A percentile compares a stretch with the other conserved stretches of the same genome.
Evolutionary conservation across 2,113 vertebrate genomes (phyloP).

Genomic region (Campylomormyrus tamandua): DNA sequence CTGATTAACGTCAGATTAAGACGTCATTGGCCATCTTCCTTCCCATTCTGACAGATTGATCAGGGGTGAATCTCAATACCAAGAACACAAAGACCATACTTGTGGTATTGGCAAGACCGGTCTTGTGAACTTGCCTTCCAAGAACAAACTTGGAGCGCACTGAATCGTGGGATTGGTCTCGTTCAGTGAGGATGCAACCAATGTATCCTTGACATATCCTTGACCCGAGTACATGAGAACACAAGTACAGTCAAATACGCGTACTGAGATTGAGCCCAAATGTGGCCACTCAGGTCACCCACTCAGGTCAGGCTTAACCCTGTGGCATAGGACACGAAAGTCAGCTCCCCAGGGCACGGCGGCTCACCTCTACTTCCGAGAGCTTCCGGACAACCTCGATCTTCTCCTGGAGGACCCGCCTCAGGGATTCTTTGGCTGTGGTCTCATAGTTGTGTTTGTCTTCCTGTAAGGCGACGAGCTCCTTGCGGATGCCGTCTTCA

Average conservation of each 20-base stretch:
- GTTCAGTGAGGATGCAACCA: too few relatives aligned
- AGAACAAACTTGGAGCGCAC: too few relatives aligned
- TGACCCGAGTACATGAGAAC: too few relatives aligned
- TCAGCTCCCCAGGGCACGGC: background rate
- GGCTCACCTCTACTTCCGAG: slow-evolving; percentile 89
- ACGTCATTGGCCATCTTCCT: background rate
- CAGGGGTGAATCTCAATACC: background rate
- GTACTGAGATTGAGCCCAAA: background rate
- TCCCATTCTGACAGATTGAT: background rate
- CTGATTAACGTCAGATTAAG: background rate
- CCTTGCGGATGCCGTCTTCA: slow-evolving; percentile 91
- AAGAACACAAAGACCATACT: too few relatives aligned
- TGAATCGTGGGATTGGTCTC: too few relatives aligned
- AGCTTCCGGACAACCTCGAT: slow-evolving; percentile 97
- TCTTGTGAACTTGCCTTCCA: too few relatives aligned
- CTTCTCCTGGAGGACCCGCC: slow-evolving; percentile 97
- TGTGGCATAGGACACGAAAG: background rate
- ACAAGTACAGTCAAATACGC: too few relatives aligned
- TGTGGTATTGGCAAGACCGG: too few relatives aligned
- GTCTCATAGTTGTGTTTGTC: slow-evolving; percentile 99
- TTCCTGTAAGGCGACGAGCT: slow-evolving; percentile 88
- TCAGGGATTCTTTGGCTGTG: slow-evolving; percentile 97
- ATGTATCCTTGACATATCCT: too few relatives aligned
- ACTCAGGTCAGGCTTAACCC: background rate
- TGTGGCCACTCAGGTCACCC: background rate